Evolutionary conservation across 1,140 invertebrate genomes (phyloP).

Genomic region (Parasteatoda tepidariorum): DNA sequence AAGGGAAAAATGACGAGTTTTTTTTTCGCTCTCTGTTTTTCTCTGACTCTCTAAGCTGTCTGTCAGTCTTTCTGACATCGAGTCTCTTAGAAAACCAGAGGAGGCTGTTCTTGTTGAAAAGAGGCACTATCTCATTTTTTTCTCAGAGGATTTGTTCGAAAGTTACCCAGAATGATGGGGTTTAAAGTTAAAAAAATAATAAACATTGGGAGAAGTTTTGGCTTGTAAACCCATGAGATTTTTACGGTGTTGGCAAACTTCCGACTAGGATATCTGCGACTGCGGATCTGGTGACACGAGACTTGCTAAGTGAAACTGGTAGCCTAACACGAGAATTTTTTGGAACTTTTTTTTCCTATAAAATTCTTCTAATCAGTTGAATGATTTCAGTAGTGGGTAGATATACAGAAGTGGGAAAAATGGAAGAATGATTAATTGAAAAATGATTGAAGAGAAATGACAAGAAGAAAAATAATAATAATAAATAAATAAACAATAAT

Average conservation of each 20-base stretch:
- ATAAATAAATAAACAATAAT: no score
- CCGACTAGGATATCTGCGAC: neutral
- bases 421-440: no score
- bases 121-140: neutral
- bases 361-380: no score
- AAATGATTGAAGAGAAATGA: no score
- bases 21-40: neutral
- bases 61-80: slow-evolving; percentile 29
- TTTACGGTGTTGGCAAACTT: neutral
- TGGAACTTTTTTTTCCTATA: no score
- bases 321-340: no score
- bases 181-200: neutral
- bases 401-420: no score
- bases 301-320: no score
- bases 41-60: slow-evolving; percentile 31
- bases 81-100: neutral
- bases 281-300: neutral
- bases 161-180: neutral
- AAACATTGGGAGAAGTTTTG: neutral
- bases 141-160: neutral
- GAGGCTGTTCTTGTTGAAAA: slow-evolving; percentile 45
- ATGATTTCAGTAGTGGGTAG: no score
- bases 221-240: neutral
- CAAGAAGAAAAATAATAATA: no score
- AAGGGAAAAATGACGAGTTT: neutral